Evolutionary conservation across 2,888 invertebrate genomes (phyloP), one percentile per base, ranked within the genome.

Genomic region (Sesia bembeciformis): DNA sequence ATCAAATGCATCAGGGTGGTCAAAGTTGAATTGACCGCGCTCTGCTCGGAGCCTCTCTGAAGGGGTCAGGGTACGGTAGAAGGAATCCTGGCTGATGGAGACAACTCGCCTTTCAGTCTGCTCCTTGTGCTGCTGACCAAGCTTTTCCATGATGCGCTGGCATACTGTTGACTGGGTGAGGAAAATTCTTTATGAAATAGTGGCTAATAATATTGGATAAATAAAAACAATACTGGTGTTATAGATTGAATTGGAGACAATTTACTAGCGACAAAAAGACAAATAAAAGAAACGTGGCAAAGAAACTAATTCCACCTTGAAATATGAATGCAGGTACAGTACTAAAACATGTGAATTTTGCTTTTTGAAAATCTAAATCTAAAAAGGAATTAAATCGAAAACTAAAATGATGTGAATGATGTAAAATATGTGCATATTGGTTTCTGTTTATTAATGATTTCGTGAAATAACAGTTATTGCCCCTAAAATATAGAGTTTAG

Each of bases 1-100:
- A 78, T 99, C 96, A 79, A 99, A 97, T 0, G 99, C 98, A 81
- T 97, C 97, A 0, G 99, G 99, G 88, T 99, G 99, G 81, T 99
- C 99, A 82, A 99, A 99, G 89, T 99, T 98, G 78, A 96, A 99
- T 67, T 95, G 94, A 40, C 99, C 99, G 54, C 94, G 93, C 57
- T 95, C 95, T 3, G 97, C 97, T 63, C 94, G 94, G 0, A 93
- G 83, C 64, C 95, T 93, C 75, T 99, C 98, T 0, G 93, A 92
- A 0, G 93, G 87, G 0, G 93, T 94, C 52, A 99, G 89, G 58
- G 97, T 94, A 54, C 96, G 92, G 84, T 99, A 99, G 86, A 99
- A 99, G 55, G 97, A 96, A 74, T 99, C 99, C 78, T 98, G 98
- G 59, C 97, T 97, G 74, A 99, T 97, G 70, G 96, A 95, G 42